Conservation (phyloP, 2,797 vertebrate genomes). For the Enoplosus armatus region DNA sequence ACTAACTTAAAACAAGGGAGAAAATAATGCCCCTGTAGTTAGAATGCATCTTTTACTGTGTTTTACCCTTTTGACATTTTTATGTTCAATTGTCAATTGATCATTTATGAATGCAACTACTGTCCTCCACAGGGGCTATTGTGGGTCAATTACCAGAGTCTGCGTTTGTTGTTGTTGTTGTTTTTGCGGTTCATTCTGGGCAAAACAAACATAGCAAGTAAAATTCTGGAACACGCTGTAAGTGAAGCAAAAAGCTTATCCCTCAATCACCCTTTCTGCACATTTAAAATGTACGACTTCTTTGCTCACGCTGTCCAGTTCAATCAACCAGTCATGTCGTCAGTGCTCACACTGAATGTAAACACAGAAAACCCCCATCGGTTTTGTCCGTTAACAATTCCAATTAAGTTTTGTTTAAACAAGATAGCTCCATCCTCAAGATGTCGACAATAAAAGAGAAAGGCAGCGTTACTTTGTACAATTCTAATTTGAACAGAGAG, state of each 20-base stretch:
- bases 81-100: not conserved
- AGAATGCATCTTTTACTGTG: not conserved
- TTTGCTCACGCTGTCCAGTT: not conserved
- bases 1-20: not conserved
- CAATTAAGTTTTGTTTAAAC: not conserved
- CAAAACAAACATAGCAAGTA: not conserved
- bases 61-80: not conserved
- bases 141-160: not conserved
- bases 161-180: not conserved
- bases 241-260: slow-evolving; percentile 1
- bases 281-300: not conserved
- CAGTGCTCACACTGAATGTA: not conserved
- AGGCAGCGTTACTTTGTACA: not conserved
- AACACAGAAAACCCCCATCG: not conserved
- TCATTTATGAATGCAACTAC: not conserved
- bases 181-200: not conserved
- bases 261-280: not conserved
- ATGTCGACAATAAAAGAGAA: not conserved
- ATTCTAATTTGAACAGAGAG: not conserved
- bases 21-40: not conserved
- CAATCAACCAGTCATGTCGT: not conserved
- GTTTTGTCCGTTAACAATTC: not conserved
- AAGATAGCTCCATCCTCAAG: not conserved
- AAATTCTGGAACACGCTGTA: not conserved
- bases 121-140: not conserved